Evolutionary conservation across 2,888 invertebrate species (phyloP), one percentile per base, ranked within the genome.

Genomic region (Hofmannophila pseudospretella): DNA sequence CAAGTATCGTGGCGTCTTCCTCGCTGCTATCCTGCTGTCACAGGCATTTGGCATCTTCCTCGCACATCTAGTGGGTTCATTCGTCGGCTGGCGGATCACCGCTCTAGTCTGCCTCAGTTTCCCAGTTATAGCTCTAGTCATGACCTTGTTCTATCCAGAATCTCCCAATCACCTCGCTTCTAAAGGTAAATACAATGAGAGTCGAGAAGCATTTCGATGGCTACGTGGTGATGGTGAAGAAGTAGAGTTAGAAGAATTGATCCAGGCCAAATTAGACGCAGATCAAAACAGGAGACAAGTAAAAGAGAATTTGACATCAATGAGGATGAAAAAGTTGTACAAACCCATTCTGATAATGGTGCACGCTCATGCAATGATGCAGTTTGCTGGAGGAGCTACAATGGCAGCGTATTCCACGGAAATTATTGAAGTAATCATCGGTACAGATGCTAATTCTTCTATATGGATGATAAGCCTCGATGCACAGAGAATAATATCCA

Each of bases 341-440:
- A 89, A 86, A 49, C 90, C 91, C 0, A 77, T 91, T 7, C 61
- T 84, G 4, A 72, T 91, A 12, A 85, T 92, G 64, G 80, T 89
- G 27, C 80, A 89, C 1, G 88, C 90, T n/a, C 91, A 90, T 45
- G 76, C 88, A 0, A 85, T 90, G 46, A 88, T 89, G 32, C 92
- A 92, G 49, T 88, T 92, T 42, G 86, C 90, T 2, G 93, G 93
- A 0, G 88, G 90, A 1, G 91, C 91, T 36, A 90, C 90, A 0
- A 88, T 93, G 49, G 88, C 89, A 0, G 90, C 91, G 2, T 93
- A 91, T 58, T 90, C 91, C 0, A 90, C 91, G 0, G 77, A 84
- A 26, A 89, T 92, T 19, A 82, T 92, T 41, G 62, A 71, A 4
- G 67, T 88, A 25, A 70, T 89, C 7, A 81, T 92, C 35, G 89